These are phyloP conservation scores for Augochlorella aurata DNA, from an alignment of 2,888 invertebrate genomes.

Conservation along the genomic window DNA sequence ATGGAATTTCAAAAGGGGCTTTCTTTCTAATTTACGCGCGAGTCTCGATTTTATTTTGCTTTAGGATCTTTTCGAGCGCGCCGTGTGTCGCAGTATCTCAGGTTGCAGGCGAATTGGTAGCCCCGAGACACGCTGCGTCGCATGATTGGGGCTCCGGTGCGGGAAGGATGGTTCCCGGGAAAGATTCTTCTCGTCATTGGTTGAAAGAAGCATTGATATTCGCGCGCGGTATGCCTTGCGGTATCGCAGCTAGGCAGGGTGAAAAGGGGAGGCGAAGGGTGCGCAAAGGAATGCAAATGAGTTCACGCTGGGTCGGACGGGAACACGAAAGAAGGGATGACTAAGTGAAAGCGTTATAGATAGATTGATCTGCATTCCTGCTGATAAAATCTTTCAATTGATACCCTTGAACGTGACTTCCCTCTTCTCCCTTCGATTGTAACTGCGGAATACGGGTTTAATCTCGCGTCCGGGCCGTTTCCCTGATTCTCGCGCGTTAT, in stretches of 20 bases:
- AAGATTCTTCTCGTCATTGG: conserved; percentile 16
- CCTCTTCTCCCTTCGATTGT: conserved; percentile 22
- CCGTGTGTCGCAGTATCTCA: not conserved
- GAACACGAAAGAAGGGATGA: conserved; percentile 37
- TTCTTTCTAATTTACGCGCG: not conserved
- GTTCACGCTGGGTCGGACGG: conserved; percentile 47
- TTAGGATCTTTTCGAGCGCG: not conserved
- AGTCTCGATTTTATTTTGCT: not conserved
- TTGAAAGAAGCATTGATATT: conserved; percentile 62
- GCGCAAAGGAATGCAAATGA: conserved; percentile 70
- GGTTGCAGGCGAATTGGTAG: conserved; percentile 7
- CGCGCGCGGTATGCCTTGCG: conserved; percentile 49
- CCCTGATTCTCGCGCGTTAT: not conserved
- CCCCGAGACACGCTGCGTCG: not conserved
- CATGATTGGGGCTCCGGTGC: not conserved
- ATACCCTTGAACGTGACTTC: conserved; percentile 52
- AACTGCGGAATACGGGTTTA: conserved; percentile 25
- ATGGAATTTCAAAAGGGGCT: too few species aligned
- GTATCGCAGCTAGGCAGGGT: conserved; percentile 40
- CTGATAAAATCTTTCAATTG: conserved; percentile 59
- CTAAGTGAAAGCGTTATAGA: conserved; percentile 64
- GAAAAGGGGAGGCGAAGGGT: conserved; percentile 56
- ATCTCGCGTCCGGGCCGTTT: conserved; percentile 29
- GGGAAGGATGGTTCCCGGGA: conserved; percentile 1
- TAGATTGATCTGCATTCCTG: conserved; percentile 61